These are phyloP conservation scores for Erythrocebus patas DNA, from an alignment of 2,113 vertebrate species.

Conservation along the genomic window DNA sequence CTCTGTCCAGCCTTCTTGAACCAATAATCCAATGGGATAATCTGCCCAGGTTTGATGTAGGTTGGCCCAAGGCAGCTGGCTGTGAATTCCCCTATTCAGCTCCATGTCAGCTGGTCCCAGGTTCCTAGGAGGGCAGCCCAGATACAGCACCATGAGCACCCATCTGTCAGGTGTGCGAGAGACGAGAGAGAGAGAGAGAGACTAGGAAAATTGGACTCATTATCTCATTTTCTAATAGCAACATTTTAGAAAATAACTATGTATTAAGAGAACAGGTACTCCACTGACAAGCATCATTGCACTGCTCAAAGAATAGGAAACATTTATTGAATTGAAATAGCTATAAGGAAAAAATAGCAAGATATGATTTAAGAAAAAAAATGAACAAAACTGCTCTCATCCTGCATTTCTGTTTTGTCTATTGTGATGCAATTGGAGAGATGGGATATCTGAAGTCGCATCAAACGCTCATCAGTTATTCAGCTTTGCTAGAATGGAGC, in stretches of 20 bases:
- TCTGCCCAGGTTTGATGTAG: not conserved
- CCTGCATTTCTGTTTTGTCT: not conserved
- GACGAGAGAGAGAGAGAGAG: not conserved
- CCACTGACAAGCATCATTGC: not conserved
- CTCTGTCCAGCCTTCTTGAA: not conserved
- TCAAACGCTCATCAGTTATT: not conserved
- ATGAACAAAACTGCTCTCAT: not conserved
- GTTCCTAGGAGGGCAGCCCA: not conserved
- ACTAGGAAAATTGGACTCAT: not conserved
- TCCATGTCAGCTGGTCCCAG: not conserved
- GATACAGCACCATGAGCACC: not conserved
- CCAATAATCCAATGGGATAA: not conserved
- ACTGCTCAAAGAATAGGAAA: not conserved
- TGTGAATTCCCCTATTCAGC: not conserved
- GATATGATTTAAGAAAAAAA: not conserved
- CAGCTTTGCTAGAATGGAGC: not conserved
- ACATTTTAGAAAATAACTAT: not conserved
- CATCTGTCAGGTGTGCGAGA: not conserved
- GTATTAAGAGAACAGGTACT: not conserved
- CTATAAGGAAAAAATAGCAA: not conserved
- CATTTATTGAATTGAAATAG: not conserved
- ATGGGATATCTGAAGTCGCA: not conserved
- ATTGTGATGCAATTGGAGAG: not conserved
- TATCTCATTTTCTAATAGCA: not conserved
- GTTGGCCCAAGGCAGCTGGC: not conserved